Percentiles rank a stretch among this genome's conserved stretches.
These are phyloP conservation scores for Enteromius paludinosus DNA, from an alignment of 2,797 vertebrate species.

Conservation along the genomic window DNA sequence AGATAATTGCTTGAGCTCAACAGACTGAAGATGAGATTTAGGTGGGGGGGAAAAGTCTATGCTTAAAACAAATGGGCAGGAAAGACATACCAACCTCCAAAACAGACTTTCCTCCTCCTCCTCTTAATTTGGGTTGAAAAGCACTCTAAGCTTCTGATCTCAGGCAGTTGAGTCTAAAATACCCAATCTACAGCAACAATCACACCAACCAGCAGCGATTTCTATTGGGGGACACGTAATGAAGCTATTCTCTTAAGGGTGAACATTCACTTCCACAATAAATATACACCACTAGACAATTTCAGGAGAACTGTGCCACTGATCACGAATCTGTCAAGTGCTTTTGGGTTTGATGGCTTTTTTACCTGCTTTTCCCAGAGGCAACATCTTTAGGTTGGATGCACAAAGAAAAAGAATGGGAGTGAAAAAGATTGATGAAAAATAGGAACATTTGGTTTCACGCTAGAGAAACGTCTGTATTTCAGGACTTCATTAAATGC, in stretches of 20 bases:
- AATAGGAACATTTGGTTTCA: conserved; percentile 68
- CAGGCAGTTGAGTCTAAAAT: conserved; percentile 48
- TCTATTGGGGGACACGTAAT: conserved; percentile 71
- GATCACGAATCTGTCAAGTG: conserved; percentile 73
- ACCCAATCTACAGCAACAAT: conserved; percentile 76
- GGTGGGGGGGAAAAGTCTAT: conserved; percentile 43
- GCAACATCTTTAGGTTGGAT: conserved; percentile 71
- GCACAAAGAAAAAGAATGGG: conserved; percentile 65
- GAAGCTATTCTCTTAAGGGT: conserved; percentile 70
- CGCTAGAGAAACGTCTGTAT: conserved; percentile 68
- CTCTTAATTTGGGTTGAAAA: conserved; percentile 63
- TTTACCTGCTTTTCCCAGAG: conserved; percentile 77
- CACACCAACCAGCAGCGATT: conserved; percentile 73
- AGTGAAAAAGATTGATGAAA: conserved; percentile 70
- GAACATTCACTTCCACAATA: conserved; percentile 58
- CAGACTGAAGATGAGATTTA: conserved; percentile 55
- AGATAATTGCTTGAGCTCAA: conserved; percentile 60
- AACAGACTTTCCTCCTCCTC: conserved; percentile 1
- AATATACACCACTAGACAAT: conserved; percentile 63
- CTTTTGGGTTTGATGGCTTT: conserved; percentile 60
- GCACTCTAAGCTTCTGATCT: conserved; percentile 32
- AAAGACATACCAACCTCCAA: conserved; percentile 20
- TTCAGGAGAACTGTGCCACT: conserved; percentile 59
- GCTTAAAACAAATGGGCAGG: conserved; percentile 36
- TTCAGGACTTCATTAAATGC: conserved; percentile 73